Conservation (phyloP, 2,113 vertebrate species). For the Actinemys pallida region DNA sequence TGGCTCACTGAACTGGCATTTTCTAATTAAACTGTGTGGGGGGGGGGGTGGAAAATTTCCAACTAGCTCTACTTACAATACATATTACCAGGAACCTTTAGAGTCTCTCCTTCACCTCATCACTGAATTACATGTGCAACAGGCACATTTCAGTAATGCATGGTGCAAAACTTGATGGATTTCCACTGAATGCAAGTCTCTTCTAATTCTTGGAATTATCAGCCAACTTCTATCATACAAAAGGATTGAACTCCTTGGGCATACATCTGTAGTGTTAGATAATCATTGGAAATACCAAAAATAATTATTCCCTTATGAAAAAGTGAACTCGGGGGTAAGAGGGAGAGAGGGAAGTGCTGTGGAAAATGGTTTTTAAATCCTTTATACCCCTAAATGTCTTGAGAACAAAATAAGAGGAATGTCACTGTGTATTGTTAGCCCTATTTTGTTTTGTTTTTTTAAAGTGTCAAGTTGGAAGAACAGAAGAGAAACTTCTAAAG, state of each 20-base stretch:
- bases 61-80: neutral
- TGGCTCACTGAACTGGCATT: neutral
- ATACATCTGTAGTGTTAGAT: neutral
- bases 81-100: neutral
- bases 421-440: neutral
- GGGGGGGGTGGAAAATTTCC: neutral
- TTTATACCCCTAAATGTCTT: neutral
- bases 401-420: neutral
- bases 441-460: neutral
- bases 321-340: neutral
- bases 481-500: neutral
- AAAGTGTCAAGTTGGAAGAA: neutral
- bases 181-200: neutral
- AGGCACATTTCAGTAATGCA: neutral
- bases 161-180: neutral
- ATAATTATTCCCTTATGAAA: neutral
- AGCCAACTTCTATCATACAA: neutral
- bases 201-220: neutral
- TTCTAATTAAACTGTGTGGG: neutral
- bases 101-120: neutral
- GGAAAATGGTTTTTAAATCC: neutral
- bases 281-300: neutral
- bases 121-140: neutral
- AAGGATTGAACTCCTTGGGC: neutral
- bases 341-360: neutral